Base-by-base conservation (phyloP, 92 coral and sea anemone species). In the Porites cylindrica region DNA sequence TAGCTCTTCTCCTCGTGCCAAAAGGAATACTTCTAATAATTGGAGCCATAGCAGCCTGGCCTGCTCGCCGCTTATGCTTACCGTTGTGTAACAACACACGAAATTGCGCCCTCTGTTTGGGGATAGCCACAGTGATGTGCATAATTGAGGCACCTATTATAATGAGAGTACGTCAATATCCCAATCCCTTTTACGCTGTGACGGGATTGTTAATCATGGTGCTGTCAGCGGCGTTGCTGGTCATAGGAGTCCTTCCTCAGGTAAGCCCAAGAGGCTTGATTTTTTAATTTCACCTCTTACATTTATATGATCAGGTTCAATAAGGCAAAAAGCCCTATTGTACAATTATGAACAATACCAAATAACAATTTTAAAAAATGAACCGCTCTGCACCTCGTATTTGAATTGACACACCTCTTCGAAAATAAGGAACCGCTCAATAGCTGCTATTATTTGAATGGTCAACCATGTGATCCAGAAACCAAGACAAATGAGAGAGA, bases 1-100 rank as follows among this genome's bases (percentile, higher is more conserved):
- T 85, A 83, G 83, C 89, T 19, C 68, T 85, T 38, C 83, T 85
- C 1, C 65, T 85, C 19, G 24, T 85, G 10, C 89, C 89, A 16
- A 85, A 85, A 63, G 82, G 76, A 70, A 19, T 85, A n/a, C 83
- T 85, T 7, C 83, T 85, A 1, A 12, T 85, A 64, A 77, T 77
- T 59, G 89, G 89, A n/a, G 20, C 78, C 51, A 29, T 85, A 77
- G 89, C 83, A 76, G 83, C 82, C 82, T 85, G 89, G 89, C 82
- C 89, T 32, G 83, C 89, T 7, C 89, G 89, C 32, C 82, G 68
- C 19, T 47, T 85, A 52, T 85, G 77, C 68, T 54, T 85, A 5
- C 89, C 89, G 58, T 77, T 85, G 24, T 85, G 89, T 85, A 85
- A 77, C 83, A 85, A 85, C 83, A 85, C 89, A 54, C 83, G 89